A percentile compares a stretch with the other conserved stretches of the same genome.
phyloP scores from a whole-genome alignment of 1,140 invertebrate genomes.

The Drosophila leontia region DNA sequence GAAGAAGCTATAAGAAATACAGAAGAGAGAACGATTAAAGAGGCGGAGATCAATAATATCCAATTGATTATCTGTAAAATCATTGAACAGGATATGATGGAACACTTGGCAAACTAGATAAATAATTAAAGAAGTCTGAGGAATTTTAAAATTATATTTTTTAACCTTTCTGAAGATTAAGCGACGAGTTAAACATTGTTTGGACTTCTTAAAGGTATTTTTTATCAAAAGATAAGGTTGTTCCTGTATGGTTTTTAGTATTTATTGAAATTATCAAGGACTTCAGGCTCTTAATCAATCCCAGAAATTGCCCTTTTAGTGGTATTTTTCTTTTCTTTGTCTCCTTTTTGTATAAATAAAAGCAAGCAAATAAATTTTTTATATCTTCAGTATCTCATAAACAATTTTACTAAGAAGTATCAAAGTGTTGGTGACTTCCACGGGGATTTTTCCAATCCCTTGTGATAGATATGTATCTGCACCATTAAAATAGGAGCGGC shows the following conservation, averaged over 20 bases:
- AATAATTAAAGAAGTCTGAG: no score
- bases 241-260: no score
- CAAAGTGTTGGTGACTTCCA: neutral
- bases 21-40: conserved; percentile 1
- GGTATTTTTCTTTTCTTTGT: no score
- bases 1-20: neutral
- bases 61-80: conserved; percentile 15
- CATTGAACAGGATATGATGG: neutral
- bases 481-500: conserved; percentile 77
- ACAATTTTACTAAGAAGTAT: conserved; percentile 2
- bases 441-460: conserved; percentile 2
- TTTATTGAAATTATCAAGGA: neutral
- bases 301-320: neutral
- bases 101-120: neutral
- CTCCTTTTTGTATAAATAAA: neutral
- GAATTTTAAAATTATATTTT: neutral
- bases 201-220: neutral
- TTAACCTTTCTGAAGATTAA: neutral
- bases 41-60: conserved; percentile 5
- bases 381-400: neutral
- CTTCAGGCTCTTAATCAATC: neutral
- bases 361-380: neutral
- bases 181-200: neutral
- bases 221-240: neutral
- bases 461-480: conserved; percentile 48